phyloP scores from a whole-genome alignment of 2,888 invertebrate genomes.

The Anarsia innoxiella region DNA sequence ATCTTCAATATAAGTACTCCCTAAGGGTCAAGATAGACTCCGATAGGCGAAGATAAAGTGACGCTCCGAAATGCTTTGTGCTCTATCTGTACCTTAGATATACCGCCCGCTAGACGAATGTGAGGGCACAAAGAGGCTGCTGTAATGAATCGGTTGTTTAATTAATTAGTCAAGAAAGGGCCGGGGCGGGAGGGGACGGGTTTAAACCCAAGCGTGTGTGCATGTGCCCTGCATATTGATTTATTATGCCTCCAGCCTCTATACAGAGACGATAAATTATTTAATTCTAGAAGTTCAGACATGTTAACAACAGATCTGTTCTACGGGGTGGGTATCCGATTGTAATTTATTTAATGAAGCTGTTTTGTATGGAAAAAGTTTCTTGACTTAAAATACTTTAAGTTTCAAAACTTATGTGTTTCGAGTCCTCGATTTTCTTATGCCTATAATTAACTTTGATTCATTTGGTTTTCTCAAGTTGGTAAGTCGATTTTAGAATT shows the following conservation, averaged over 20 bases:
- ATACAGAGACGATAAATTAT: constrained; percentile 65
- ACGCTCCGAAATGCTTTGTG: neutral
- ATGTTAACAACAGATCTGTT: constrained; percentile 38
- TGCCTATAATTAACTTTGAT: too few relatives aligned
- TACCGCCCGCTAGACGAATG: constrained; percentile 69
- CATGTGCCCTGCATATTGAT: constrained; percentile 72
- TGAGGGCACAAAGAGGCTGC: constrained; percentile 70
- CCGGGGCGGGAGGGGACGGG: constrained; percentile 26
- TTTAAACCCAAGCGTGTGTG: constrained; percentile 43
- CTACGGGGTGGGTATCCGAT: too few relatives aligned
- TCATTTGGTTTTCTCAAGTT: too few relatives aligned
- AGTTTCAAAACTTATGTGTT: too few relatives aligned
- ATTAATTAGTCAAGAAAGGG: constrained; percentile 81
- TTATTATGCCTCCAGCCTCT: constrained; percentile 63
- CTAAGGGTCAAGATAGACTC: neutral
- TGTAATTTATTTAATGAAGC: too few relatives aligned
- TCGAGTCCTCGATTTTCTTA: too few relatives aligned
- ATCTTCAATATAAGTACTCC: neutral
- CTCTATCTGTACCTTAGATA: constrained; percentile 47
- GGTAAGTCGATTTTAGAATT: too few relatives aligned
- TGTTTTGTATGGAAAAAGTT: too few relatives aligned
- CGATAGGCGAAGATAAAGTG: constrained; percentile 7
- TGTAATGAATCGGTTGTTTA: constrained; percentile 86
- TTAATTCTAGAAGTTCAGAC: constrained; percentile 67
- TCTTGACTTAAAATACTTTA: too few relatives aligned